These are phyloP conservation scores for Phenganax subtilis DNA, from an alignment of 92 coral and sea anemone species.

Conservation along the genomic window DNA sequence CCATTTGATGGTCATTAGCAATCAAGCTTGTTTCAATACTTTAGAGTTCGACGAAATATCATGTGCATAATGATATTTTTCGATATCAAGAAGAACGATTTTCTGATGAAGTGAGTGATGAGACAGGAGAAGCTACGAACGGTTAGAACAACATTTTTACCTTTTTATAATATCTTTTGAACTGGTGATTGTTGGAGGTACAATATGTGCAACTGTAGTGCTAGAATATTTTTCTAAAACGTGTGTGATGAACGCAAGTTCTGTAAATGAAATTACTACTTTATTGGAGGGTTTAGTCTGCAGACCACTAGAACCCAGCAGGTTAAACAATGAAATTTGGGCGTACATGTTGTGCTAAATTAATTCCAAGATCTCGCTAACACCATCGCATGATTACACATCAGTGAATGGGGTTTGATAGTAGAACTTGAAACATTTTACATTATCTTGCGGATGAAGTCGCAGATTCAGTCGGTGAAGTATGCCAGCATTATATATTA, in stretches of 20 bases:
- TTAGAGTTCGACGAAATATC: slow-evolving; percentile 83
- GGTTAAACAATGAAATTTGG: slow-evolving; percentile 65
- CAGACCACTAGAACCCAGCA: slow-evolving; percentile 62
- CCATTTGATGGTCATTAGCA: background rate
- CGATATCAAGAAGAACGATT: slow-evolving; percentile 93
- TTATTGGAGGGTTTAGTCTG: background rate
- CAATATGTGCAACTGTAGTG: no score
- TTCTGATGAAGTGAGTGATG: slow-evolving; percentile 96
- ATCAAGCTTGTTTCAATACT: background rate
- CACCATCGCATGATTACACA: slow-evolving; percentile 73
- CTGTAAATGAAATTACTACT: background rate
- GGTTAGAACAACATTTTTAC: slow-evolving; percentile 49
- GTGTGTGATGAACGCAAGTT: no score
- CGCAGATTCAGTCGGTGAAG: no score
- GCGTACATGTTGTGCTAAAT: slow-evolving; percentile 90
- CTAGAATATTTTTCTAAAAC: no score
- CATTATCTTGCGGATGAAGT: background rate
- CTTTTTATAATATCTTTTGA: no score
- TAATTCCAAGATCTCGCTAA: slow-evolving; percentile 91
- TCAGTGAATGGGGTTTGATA: slow-evolving; percentile 98
- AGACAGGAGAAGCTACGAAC: slow-evolving; percentile 88
- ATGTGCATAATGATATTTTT: slow-evolving; percentile 96
- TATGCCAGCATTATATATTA: no score
- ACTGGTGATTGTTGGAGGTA: no score
- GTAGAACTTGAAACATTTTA: slow-evolving; percentile 78